Conservation (phyloP, 1,140 invertebrate species). For the Trichonephila inaurata region DNA sequence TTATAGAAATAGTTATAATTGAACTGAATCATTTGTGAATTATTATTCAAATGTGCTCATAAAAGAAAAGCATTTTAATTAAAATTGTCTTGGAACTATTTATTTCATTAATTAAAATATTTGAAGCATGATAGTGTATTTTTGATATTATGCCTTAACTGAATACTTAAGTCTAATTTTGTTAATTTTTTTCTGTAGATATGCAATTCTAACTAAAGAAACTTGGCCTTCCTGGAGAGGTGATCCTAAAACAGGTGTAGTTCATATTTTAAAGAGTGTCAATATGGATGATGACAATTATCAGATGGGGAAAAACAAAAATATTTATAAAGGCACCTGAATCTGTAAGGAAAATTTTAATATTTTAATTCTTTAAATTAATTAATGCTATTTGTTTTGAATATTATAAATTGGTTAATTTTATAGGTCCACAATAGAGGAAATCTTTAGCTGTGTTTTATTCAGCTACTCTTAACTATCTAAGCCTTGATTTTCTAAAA, state of each 20-base stretch:
- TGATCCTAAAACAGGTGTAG: slow-evolving; percentile 84
- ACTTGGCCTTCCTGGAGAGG: slow-evolving; percentile 86
- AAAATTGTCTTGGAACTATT: too few species aligned
- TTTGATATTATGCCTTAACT: background rate
- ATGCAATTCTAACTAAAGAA: slow-evolving; percentile 87
- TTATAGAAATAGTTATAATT: too few species aligned
- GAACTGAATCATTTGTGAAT: too few species aligned
- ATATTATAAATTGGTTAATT: too few species aligned
- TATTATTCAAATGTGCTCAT: too few species aligned
- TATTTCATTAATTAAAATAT: background rate
- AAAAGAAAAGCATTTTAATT: too few species aligned
- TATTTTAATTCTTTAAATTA: background rate
- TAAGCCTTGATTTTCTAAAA: too few species aligned
- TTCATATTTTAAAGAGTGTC: slow-evolving; percentile 84
- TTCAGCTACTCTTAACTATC: too few species aligned
- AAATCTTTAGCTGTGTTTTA: too few species aligned
- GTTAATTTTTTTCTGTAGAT: slow-evolving; percentile 81
- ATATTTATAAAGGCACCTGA: slow-evolving; percentile 90
- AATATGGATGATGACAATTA: slow-evolving; percentile 86
- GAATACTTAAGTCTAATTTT: too few species aligned
- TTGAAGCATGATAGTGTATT: background rate
- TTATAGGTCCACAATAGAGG: too few species aligned
- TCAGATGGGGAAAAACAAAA: slow-evolving; percentile 88
- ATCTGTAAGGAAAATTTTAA: slow-evolving; percentile 83
- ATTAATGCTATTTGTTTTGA: too few species aligned